Conservation (phyloP, 2,888 invertebrate species). For the Sceliomorpha sp. region DNA sequence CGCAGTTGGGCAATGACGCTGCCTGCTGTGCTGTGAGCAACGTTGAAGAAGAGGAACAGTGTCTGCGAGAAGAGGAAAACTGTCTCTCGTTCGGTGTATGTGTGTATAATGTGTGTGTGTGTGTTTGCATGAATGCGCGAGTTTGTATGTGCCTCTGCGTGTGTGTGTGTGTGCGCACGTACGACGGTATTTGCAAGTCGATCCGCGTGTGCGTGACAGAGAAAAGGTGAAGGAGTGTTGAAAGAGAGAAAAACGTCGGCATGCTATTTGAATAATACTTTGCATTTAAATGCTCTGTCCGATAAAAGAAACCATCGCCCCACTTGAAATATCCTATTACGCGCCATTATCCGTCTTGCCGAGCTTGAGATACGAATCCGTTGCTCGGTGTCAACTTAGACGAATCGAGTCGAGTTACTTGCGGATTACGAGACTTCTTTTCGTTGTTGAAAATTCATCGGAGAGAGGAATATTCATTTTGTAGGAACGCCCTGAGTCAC, state of each 20-base stretch:
- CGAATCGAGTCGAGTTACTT: constrained; percentile 22
- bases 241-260: constrained; percentile 35
- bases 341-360: constrained; percentile 70
- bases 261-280: constrained; percentile 78
- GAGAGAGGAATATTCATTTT: constrained; percentile 8
- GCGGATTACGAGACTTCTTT: constrained; percentile 10
- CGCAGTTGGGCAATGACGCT: constrained; percentile 10
- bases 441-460: constrained; percentile 11
- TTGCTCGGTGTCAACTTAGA: constrained; percentile 45
- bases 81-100: too few species aligned
- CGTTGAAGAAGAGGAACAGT: constrained; percentile 28
- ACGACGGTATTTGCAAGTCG: constrained; percentile 3
- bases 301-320: constrained; percentile 76
- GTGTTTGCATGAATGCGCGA: too few species aligned
- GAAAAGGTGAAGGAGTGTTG: constrained; percentile 18
- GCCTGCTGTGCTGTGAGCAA: constrained; percentile 21
- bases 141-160: too few species aligned
- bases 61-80: constrained; percentile 16
- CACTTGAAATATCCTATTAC: constrained; percentile 78
- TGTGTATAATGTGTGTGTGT: too few species aligned
- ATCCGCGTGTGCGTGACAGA: constrained; percentile 21
- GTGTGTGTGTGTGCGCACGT: too few species aligned
- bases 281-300: constrained; percentile 76
- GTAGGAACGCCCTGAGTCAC: neutral
- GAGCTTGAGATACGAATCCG: constrained; percentile 26